Percentiles rank a stretch among this genome's conserved stretches.
Conservation (phyloP, 2,797 vertebrate species). For the Coracias cyanogaster region DNA sequence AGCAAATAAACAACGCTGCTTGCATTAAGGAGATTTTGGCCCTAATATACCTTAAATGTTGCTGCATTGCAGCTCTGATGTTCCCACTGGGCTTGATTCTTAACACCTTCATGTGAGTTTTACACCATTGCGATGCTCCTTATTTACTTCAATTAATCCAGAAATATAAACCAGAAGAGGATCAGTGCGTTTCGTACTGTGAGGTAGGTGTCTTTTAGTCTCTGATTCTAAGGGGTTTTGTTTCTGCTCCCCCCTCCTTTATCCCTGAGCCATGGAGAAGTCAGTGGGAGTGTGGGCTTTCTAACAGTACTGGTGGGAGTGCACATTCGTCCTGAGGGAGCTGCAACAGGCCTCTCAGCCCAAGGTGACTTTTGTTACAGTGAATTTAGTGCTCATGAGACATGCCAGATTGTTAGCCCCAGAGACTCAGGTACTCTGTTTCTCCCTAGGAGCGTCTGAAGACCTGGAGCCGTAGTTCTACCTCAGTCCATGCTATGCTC, state of each 20-base stretch:
- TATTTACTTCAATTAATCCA: constrained; percentile 12
- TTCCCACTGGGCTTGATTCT: background rate
- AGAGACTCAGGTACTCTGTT: background rate
- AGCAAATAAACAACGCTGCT: background rate
- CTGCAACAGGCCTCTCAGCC: background rate
- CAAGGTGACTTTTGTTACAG: background rate
- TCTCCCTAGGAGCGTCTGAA: background rate
- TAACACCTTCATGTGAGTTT: background rate
- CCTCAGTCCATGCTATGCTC: background rate
- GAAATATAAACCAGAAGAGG: background rate
- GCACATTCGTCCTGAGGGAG: background rate
- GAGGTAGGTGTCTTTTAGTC: background rate
- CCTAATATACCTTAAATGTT: background rate
- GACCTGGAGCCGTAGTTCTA: background rate
- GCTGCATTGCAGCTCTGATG: background rate
- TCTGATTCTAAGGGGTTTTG: background rate
- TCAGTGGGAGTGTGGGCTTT: background rate
- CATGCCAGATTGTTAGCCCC: background rate
- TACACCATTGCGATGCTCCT: background rate
- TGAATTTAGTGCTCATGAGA: background rate
- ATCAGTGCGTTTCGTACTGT: background rate
- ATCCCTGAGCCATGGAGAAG: background rate
- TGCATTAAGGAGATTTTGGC: background rate
- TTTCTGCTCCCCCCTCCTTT: background rate
- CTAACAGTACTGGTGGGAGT: background rate